Evolutionary conservation across 2,888 invertebrate genomes (phyloP).

Genomic region (Emmelina monodactyla): DNA sequence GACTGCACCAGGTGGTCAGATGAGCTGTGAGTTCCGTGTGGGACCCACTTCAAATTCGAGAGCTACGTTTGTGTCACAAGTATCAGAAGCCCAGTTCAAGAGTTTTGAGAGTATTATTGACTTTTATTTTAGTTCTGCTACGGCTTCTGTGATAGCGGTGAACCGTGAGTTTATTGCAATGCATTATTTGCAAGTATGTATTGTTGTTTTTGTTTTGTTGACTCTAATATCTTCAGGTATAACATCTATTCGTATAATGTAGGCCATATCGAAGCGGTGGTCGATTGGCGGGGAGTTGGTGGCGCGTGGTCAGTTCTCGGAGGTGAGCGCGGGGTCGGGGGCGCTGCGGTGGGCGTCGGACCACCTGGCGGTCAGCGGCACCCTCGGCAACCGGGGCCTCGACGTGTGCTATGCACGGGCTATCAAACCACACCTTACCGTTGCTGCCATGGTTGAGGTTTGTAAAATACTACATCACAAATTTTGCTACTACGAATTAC

Average conservation of each 20-base stretch:
- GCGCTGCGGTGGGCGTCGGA: constrained; percentile 44
- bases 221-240: background rate
- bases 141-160: constrained; percentile 50
- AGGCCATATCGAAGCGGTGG: constrained; percentile 41
- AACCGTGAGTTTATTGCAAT: constrained; percentile 54
- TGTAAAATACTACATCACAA: too few relatives aligned
- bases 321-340: constrained; percentile 46
- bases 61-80: constrained; percentile 45
- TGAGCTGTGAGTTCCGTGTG: constrained; percentile 52
- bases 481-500: background rate
- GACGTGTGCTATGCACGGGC: constrained; percentile 49
- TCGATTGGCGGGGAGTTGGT: constrained; percentile 53
- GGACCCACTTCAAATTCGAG: constrained; percentile 37
- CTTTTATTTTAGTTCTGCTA: constrained; percentile 39
- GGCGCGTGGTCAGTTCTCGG: constrained; percentile 37
- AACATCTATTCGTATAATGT: constrained; percentile 4
- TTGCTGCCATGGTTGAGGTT: constrained; percentile 55
- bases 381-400: constrained; percentile 51
- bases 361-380: constrained; percentile 44
- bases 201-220: constrained; percentile 1
- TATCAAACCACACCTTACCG: constrained; percentile 45
- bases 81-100: constrained; percentile 44
- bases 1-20: constrained; percentile 53
- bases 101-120: constrained; percentile 55
- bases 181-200: constrained; percentile 46